These are phyloP conservation scores for Ceratosolen solmsi DNA, from an alignment of 1,140 invertebrate genomes.

Conservation along the genomic window DNA sequence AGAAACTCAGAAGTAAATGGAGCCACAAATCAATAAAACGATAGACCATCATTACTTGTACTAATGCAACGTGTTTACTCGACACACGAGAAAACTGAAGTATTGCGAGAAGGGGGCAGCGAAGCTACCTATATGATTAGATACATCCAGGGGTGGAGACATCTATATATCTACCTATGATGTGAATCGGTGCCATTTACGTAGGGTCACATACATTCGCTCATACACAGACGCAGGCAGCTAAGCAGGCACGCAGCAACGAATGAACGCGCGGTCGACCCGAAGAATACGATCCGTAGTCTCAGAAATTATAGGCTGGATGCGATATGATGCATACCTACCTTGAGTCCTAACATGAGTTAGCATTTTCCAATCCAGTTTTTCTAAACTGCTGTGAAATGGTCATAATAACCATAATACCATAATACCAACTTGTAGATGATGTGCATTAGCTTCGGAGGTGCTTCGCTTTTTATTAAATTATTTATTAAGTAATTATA, in stretches of 20 bases:
- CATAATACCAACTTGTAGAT: too few species aligned
- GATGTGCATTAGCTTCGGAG: too few species aligned
- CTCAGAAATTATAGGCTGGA: neutral
- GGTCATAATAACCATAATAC: too few species aligned
- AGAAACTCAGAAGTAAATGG: constrained; percentile 70
- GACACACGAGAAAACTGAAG: constrained; percentile 56
- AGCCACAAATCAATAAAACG: constrained; percentile 72
- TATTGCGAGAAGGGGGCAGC: constrained; percentile 36
- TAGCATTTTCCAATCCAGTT: too few species aligned
- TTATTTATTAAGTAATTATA: too few species aligned
- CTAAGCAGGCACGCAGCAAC: neutral
- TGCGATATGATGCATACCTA: neutral
- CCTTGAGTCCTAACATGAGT: too few species aligned
- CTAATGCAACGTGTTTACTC: constrained; percentile 72
- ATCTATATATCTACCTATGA: constrained; percentile 36
- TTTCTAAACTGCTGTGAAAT: too few species aligned
- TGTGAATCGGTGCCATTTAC: constrained; percentile 11
- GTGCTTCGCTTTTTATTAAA: too few species aligned
- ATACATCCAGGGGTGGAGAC: constrained; percentile 33
- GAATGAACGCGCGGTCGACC: too few species aligned
- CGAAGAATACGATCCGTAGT: neutral
- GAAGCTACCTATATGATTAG: constrained; percentile 44
- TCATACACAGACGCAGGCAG: too few species aligned
- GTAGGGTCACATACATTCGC: constrained; percentile 12
- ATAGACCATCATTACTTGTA: constrained; percentile 71